A percentile compares a stretch with the other conserved stretches of the same genome.
These are phyloP conservation scores for Stratiolaelaps scimitus DNA, from an alignment of 1,140 invertebrate species.

Conservation along the genomic window DNA sequence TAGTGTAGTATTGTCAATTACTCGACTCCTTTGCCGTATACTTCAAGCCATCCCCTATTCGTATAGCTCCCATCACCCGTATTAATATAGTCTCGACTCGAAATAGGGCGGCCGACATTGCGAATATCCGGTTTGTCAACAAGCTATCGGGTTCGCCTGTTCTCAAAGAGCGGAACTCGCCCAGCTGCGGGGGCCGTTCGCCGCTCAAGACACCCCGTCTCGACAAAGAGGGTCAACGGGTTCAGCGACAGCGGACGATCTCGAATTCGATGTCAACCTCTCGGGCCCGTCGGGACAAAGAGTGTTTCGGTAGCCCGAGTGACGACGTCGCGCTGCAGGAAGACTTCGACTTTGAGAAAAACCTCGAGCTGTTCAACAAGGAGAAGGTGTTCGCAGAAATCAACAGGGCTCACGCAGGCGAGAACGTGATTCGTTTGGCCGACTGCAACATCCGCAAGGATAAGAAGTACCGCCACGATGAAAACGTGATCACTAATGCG, in stretches of 20 bases:
- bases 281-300: slow-evolving; percentile 12
- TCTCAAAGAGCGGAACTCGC: slow-evolving; percentile 7
- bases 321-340: slow-evolving; percentile 21
- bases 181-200: background rate
- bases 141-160: slow-evolving; percentile 18
- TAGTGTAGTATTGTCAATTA: no score
- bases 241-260: slow-evolving; percentile 5
- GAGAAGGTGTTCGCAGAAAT: slow-evolving; percentile 26
- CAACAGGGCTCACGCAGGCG: background rate
- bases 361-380: slow-evolving; percentile 24
- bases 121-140: slow-evolving; percentile 12
- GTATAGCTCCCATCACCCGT: background rate
- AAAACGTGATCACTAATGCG: slow-evolving; percentile 15
- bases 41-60: no score
- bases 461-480: slow-evolving; percentile 24
- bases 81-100: background rate
- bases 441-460: slow-evolving; percentile 23
- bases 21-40: no score
- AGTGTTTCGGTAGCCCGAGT: slow-evolving; percentile 14
- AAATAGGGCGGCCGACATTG: slow-evolving; percentile 18
- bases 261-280: slow-evolving; percentile 14
- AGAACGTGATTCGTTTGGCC: slow-evolving; percentile 6
- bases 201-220: slow-evolving; percentile 2
- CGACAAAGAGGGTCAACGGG: slow-evolving; percentile 1
- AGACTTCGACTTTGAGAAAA: slow-evolving; percentile 27